Base-by-base conservation (phyloP, 1,140 invertebrate genomes). In the Sminthurinus signatus region DNA sequence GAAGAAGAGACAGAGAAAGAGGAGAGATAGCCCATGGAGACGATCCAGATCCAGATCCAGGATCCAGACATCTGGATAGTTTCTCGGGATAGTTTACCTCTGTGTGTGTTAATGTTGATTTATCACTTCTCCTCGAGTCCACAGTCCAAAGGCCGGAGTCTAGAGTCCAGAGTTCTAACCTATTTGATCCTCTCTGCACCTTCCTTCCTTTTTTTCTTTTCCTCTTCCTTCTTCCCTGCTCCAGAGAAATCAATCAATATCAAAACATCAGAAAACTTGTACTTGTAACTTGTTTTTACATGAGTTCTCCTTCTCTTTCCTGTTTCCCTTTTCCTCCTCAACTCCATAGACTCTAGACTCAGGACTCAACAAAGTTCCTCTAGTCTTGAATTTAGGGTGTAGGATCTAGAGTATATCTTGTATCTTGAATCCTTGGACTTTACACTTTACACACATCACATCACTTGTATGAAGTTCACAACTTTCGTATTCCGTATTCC, bases 61-160 rank as follows among this genome's bases (percentile, higher is more conserved):
- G 48, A 42, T 23, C 39, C 31, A 62, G 39, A 36, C 31, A 54
- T 46, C 27, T 31, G 44, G 46, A 56, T 32, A 29, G 58, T 50
- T 52, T 51, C 36, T 17, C 32, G 50, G n/a, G 15, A 52, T 17
- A 52, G 15, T n/a, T n/a, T n/a, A n/a, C n/a, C n/a, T n/a, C n/a
- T 23, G 51, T 36, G 27, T 36, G 54, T 10, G 54, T 17, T 36
- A 56, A 52, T 52, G 50, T 52, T 52, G 50, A 52, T 52, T 52
- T 52, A 52, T 52, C 50, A 52, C 50, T 48, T 48, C 46, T 48
- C 46, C 21, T 48, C n/a, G n/a, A n/a, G n/a, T n/a, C n/a, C n/a
- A n/a, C n/a, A n/a, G n/a, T n/a, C n/a, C n/a, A n/a, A n/a, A n/a
- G n/a, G n/a, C n/a, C n/a, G n/a, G n/a, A n/a, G n/a, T n/a, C n/a